phyloP scores from a whole-genome alignment of 2,888 invertebrate species.

The Chrysolina oricalcia region DNA sequence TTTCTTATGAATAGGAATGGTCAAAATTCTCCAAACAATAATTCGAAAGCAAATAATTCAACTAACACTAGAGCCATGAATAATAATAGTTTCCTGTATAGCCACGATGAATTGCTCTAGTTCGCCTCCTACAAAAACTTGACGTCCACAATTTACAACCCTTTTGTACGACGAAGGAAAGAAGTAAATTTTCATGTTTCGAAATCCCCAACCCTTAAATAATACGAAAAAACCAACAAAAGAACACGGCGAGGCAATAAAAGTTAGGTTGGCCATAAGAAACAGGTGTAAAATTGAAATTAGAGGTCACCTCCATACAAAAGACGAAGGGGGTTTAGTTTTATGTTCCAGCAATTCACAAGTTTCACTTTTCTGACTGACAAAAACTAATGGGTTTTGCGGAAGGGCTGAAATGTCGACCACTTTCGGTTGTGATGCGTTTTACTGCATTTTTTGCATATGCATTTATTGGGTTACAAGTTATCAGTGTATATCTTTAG shows the following conservation, averaged over 20 bases:
- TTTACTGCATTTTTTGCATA: conserved; percentile 20
- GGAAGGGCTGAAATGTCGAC: conserved; percentile 26
- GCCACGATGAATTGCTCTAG: conserved; percentile 35
- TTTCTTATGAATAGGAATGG: not conserved
- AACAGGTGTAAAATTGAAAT: conserved; percentile 65
- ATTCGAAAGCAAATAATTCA: conserved; percentile 13
- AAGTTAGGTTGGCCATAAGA: conserved; percentile 63
- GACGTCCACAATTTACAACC: conserved; percentile 59
- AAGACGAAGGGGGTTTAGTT: conserved; percentile 56
- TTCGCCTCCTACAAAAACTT: conserved; percentile 49
- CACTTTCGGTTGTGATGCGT: conserved; percentile 28
- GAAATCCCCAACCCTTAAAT: conserved; percentile 46
- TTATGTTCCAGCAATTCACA: conserved; percentile 58
- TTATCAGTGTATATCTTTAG: not conserved
- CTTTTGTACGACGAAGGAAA: conserved; percentile 53
- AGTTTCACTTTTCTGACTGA: conserved; percentile 52
- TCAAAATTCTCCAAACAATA: conserved; percentile 16
- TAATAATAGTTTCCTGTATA: conserved; percentile 47
- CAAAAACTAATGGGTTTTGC: conserved; percentile 40
- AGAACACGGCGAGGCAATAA: conserved; percentile 57
- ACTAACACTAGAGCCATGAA: conserved; percentile 24
- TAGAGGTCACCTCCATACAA: conserved; percentile 40
- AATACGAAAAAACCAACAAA: conserved; percentile 53
- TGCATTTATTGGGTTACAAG: not conserved
- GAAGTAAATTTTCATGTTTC: conserved; percentile 60